phyloP scores from a whole-genome alignment of 2,113 vertebrate genomes.

The Ceyx cyanopectus region DNA sequence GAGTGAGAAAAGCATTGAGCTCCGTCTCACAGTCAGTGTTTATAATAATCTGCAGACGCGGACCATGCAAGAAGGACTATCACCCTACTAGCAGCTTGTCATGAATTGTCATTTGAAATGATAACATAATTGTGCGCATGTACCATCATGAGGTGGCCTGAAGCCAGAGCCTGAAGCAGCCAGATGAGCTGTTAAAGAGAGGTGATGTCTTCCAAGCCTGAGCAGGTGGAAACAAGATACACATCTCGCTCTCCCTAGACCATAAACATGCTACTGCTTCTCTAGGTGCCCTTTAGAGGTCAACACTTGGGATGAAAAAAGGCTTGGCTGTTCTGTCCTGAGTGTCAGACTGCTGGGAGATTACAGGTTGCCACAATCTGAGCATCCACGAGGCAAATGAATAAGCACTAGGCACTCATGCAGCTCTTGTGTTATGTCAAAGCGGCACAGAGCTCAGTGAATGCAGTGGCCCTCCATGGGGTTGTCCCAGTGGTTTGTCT shows the following conservation, averaged over 20 bases:
- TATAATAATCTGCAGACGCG: conserved; percentile 70
- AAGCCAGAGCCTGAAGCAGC: conserved; percentile 63
- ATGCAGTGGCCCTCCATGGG: background rate
- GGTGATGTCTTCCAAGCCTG: conserved; percentile 65
- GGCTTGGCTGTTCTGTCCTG: conserved; percentile 42
- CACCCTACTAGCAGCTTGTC: conserved; percentile 73
- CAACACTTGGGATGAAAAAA: conserved; percentile 44
- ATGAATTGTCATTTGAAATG: conserved; percentile 58
- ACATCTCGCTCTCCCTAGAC: conserved; percentile 44
- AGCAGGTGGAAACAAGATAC: conserved; percentile 70
- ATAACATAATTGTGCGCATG: conserved; percentile 57
- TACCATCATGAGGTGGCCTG: conserved; percentile 52
- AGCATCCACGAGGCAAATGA: conserved; percentile 32
- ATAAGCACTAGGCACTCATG: background rate
- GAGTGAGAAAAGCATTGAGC: conserved; percentile 17
- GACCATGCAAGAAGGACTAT: conserved; percentile 73
- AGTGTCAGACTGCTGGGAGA: conserved; percentile 42
- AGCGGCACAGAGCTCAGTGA: background rate
- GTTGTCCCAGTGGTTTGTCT: background rate
- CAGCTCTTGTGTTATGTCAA: background rate
- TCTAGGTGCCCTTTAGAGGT: conserved; percentile 29
- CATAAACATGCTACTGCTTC: conserved; percentile 16
- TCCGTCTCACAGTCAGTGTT: conserved; percentile 67
- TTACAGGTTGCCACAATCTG: conserved; percentile 37
- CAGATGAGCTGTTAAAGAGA: conserved; percentile 67